Conservation (phyloP, 1,140 invertebrate species). For the Trigoniulus corallinus region DNA sequence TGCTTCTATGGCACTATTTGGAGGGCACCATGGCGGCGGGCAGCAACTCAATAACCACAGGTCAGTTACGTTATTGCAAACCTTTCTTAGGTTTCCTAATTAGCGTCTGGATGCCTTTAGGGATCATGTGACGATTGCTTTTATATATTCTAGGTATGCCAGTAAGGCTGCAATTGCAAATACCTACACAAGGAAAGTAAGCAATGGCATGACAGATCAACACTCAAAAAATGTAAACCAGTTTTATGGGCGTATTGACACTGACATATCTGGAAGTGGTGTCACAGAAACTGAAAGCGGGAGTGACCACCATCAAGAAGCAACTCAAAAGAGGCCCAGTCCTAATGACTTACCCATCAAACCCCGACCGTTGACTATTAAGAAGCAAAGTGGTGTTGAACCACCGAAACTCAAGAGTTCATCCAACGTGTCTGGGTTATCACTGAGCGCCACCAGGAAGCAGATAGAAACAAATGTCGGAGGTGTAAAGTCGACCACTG, state of each 20-base stretch:
- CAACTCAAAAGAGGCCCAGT: slow-evolving; percentile 4
- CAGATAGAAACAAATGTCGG: neutral
- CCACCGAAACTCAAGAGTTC: slow-evolving; percentile 41
- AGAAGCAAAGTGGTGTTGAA: slow-evolving; percentile 46
- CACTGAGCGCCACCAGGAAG: neutral
- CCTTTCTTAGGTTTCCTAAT: no score
- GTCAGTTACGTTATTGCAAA: slow-evolving; percentile 8
- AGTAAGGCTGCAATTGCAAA: no score
- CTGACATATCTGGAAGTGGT: no score
- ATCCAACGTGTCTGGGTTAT: neutral
- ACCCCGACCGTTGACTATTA: slow-evolving; percentile 55
- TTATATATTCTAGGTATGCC: no score
- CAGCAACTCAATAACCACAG: slow-evolving; percentile 7
- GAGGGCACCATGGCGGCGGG: neutral
- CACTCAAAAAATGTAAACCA: no score
- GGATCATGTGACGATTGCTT: no score
- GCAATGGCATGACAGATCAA: no score
- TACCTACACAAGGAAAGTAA: no score
- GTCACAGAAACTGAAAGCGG: no score
- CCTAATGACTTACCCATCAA: slow-evolving; percentile 42
- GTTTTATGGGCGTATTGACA: no score
- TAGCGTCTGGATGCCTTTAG: no score
- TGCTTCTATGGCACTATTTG: slow-evolving; percentile 1
- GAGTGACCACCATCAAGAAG: no score
- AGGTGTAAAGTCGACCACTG: neutral